Percentiles rank a stretch among this genome's conserved stretches.
phyloP scores from a whole-genome alignment of 2,888 invertebrate species.

The Ptychoptera contaminata region DNA sequence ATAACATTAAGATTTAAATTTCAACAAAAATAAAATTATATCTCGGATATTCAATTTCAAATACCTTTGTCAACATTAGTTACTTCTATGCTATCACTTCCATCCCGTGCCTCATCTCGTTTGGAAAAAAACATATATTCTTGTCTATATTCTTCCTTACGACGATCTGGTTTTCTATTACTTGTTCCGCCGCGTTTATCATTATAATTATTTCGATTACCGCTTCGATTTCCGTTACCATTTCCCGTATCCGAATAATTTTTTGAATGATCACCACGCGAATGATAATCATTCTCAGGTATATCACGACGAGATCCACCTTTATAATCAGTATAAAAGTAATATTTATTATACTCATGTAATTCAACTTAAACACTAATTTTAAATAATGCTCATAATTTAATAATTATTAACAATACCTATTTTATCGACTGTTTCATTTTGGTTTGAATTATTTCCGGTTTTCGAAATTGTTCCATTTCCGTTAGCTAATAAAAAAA shows the following conservation, averaged over 20 bases:
- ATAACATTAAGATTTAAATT: background rate
- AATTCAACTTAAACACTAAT: too few relatives aligned
- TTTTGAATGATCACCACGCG: constrained; percentile 27
- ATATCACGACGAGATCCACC: constrained; percentile 18
- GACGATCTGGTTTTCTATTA: background rate
- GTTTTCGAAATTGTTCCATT: too few relatives aligned
- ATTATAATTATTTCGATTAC: constrained; percentile 17
- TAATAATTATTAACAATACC: too few relatives aligned
- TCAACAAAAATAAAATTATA: background rate
- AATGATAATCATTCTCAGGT: constrained; percentile 25
- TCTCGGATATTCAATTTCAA: too few relatives aligned
- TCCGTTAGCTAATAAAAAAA: too few relatives aligned
- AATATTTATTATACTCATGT: too few relatives aligned
- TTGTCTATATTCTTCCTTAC: constrained; percentile 7
- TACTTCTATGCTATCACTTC: constrained; percentile 27
- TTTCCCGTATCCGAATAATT: constrained; percentile 22
- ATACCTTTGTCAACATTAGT: constrained; percentile 30
- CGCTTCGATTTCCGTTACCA: constrained; percentile 13
- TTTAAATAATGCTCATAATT: too few relatives aligned
- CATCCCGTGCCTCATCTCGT: too few relatives aligned
- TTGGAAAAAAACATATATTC: too few relatives aligned
- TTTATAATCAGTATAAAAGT: too few relatives aligned
- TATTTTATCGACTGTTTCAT: too few relatives aligned
- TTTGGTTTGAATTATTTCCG: too few relatives aligned
- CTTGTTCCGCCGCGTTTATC: constrained; percentile 23